Conservation (phyloP, 2,888 invertebrate species). For the Acrobasis suavella region DNA sequence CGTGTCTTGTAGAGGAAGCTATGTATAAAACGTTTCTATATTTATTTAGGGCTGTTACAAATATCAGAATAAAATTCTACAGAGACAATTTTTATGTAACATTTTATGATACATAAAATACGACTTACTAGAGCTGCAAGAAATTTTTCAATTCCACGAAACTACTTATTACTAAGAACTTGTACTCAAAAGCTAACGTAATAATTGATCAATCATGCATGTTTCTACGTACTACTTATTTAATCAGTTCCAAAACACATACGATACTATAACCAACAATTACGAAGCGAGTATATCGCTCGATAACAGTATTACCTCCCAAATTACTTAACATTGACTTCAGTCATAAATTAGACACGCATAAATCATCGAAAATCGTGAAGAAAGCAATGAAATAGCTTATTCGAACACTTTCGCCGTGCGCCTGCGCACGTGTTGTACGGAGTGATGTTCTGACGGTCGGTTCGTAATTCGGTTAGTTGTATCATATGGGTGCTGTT, state of each 20-base stretch:
- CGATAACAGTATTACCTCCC: conserved; percentile 14
- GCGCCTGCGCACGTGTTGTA: conserved; percentile 42
- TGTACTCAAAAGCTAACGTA: too few relatives aligned
- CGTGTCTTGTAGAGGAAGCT: too few relatives aligned
- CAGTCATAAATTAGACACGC: conserved; percentile 12
- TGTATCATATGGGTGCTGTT: background rate
- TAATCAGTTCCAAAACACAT: background rate
- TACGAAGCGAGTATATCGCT: background rate
- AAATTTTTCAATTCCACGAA: too few relatives aligned
- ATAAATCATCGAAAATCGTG: conserved; percentile 24
- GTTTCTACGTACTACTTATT: too few relatives aligned
- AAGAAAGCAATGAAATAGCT: conserved; percentile 37
- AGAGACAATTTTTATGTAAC: too few relatives aligned
- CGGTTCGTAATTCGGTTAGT: background rate
- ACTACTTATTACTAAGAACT: too few relatives aligned
- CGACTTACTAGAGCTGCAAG: too few relatives aligned
- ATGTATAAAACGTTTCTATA: too few relatives aligned
- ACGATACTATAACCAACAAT: background rate
- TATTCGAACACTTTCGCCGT: conserved; percentile 48
- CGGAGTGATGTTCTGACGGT: conserved; percentile 42
- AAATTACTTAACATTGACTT: conserved; percentile 12
- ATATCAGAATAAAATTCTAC: too few relatives aligned
- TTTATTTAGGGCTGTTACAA: too few relatives aligned
- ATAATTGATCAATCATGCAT: too few relatives aligned
- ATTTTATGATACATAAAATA: too few relatives aligned